These are phyloP conservation scores for Ladona fulva DNA, from an alignment of 1,140 invertebrate species.

Conservation along the genomic window DNA sequence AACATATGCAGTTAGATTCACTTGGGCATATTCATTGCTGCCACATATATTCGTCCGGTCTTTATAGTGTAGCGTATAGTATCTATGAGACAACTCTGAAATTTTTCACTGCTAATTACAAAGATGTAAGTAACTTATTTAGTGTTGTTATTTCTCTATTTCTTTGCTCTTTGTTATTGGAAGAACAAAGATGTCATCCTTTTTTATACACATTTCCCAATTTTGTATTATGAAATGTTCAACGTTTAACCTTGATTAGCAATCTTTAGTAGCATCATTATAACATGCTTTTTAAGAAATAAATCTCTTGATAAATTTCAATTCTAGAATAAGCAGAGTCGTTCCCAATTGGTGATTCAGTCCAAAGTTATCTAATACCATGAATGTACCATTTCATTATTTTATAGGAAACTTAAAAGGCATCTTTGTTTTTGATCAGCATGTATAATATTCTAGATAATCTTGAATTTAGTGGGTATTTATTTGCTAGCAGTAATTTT, in stretches of 20 bases:
- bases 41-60: conserved; percentile 56
- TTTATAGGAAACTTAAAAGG: too few species aligned
- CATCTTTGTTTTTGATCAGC: too few species aligned
- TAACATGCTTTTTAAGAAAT: too few species aligned
- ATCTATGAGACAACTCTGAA: conserved; percentile 63
- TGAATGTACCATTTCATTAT: too few species aligned
- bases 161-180: conserved; percentile 5
- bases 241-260: conserved; percentile 13
- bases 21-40: conserved; percentile 74
- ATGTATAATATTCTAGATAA: too few species aligned
- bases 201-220: conserved; percentile 16
- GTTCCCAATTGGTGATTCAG: too few species aligned
- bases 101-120: conserved; percentile 79
- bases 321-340: too few species aligned
- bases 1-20: conserved; percentile 91
- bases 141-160: neutral
- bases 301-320: too few species aligned
- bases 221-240: too few species aligned
- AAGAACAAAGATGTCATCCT: conserved; percentile 13
- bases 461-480: too few species aligned
- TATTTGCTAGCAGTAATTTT: too few species aligned
- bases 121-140: conserved; percentile 55
- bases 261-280: conserved; percentile 3
- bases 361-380: too few species aligned
- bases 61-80: conserved; percentile 51